phyloP scores from a whole-genome alignment of 2,888 invertebrate genomes.

The Drosophila melanocephala region DNA sequence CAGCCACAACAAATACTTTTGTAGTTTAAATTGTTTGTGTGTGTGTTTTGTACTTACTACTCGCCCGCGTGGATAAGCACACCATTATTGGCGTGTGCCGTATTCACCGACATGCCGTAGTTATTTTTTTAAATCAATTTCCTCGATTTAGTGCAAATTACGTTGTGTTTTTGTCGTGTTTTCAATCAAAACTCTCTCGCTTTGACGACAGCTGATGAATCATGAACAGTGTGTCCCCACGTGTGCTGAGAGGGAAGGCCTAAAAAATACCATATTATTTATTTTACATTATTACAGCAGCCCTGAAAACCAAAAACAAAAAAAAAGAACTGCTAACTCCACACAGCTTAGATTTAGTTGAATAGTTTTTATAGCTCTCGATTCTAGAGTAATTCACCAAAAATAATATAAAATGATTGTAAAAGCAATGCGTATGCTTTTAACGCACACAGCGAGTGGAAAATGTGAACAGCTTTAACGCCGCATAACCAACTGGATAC shows the following conservation, averaged over 20 bases:
- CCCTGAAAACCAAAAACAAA: conserved; percentile 28
- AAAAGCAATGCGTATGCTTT: conserved; percentile 17
- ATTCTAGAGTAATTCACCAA: conserved; percentile 1
- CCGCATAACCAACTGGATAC: conserved; percentile 20
- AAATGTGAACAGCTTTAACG: conserved; percentile 24
- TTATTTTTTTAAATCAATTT: conserved; percentile 39
- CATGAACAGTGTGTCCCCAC: conserved; percentile 59
- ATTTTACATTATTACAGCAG: conserved; percentile 13
- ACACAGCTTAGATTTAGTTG: conserved; percentile 9
- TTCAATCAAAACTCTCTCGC: conserved; percentile 43
- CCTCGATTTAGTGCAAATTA: conserved; percentile 23
- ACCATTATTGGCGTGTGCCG: conserved; percentile 97
- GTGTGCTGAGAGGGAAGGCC: conserved; percentile 8
- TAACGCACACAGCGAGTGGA: conserved; percentile 4
- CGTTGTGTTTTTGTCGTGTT: conserved; percentile 57
- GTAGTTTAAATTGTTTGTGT: background rate
- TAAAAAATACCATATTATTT: conserved; percentile 57
- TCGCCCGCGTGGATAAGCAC: conserved; percentile 98
- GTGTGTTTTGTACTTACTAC: conserved; percentile 89
- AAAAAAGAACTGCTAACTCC: conserved; percentile 5
- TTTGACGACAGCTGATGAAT: conserved; percentile 73
- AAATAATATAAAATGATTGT: conserved; percentile 36
- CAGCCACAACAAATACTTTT: conserved; percentile 12
- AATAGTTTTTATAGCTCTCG: background rate
- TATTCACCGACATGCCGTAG: conserved; percentile 93